Base-by-base conservation (phyloP, 2,888 invertebrate species). In the Cybosia mesomella region DNA sequence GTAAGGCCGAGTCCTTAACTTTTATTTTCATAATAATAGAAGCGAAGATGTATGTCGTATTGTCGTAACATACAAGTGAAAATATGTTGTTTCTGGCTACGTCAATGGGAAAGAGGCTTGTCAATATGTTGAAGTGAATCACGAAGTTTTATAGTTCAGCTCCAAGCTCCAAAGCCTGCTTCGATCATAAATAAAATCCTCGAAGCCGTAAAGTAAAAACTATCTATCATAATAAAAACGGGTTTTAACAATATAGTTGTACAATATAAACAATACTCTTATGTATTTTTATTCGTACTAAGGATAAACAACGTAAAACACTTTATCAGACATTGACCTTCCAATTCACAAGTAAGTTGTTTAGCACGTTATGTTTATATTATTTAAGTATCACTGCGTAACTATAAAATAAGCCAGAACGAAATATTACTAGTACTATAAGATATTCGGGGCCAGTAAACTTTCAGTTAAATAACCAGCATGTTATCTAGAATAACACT, bases 301-400 rank as follows among this genome's bases (percentile, higher is more conserved):
- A 24, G 55, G 2, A 22, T 22, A 8, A 55, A 54, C 13, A 28
- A 28, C 28, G 28, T 55, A 28, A 13, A 15, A 18, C 55, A 15
- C 28, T 55, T 54, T 55, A 55, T 55, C 55, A 22, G 55, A 55
- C 55, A 55, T 55, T 55, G 55, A 55, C 55, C 55, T 55, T 55
- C 24, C 28, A 55, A 55, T 55, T 55, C 18, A 55, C 55, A 8
- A 55, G 55, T 28, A 43, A 18, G 18, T n/a, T 9, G 49, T 49
- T n/a, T n/a, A n/a, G 7, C 7, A 49, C 49, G n/a, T 49, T n/a
- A 49, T 49, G 49, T n/a, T 49, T 49, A 49, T 9, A n/a, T n/a
- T 49, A 49, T 49, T 18, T 18, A 49, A n/a, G n/a, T 43, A 43
- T 43, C 18, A 28, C 28, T 5, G 15, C 7, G 1, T 28, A 49